Evolutionary conservation across 2,797 vertebrate genomes (phyloP).

Genomic region (Lindbergichthys nudifrons): DNA sequence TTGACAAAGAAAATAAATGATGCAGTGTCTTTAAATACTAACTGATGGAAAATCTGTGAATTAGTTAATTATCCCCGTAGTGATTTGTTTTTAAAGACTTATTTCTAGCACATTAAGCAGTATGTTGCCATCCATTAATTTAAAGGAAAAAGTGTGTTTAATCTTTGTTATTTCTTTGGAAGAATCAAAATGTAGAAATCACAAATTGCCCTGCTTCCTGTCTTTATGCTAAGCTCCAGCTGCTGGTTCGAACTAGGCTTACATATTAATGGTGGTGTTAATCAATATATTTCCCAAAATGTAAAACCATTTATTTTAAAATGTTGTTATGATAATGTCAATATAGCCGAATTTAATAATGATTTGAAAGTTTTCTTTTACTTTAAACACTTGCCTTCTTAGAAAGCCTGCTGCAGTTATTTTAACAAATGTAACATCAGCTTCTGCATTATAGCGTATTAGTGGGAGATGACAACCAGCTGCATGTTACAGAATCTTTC

Average conservation of each 20-base stretch:
- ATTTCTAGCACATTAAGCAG: slow-evolving; percentile 18
- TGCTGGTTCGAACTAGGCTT: neutral
- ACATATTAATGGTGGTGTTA: neutral
- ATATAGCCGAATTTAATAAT: neutral
- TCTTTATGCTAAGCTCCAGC: neutral
- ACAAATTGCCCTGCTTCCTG: neutral
- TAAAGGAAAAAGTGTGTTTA: slow-evolving; percentile 17
- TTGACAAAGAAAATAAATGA: slow-evolving; percentile 20
- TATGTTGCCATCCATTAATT: slow-evolving; percentile 19
- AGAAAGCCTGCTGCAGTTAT: neutral
- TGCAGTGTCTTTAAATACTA: slow-evolving; percentile 12
- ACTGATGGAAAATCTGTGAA: slow-evolving; percentile 43
- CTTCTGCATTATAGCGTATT: slow-evolving; percentile 44
- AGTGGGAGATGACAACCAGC: slow-evolving; percentile 19
- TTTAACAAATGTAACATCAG: too few species aligned
- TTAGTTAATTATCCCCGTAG: slow-evolving; percentile 27
- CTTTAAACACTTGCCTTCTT: slow-evolving; percentile 16
- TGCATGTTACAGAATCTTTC: slow-evolving; percentile 24
- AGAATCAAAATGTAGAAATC: too few species aligned
- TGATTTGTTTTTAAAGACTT: slow-evolving; percentile 26
- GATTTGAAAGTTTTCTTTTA: slow-evolving; percentile 4
- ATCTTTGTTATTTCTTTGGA: too few species aligned
- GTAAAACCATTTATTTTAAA: neutral
- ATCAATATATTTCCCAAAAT: neutral
- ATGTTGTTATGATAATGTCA: neutral